A percentile compares a stretch with the other conserved stretches of the same genome.
Conservation (phyloP, 2,888 invertebrate species). For the Cyclophora punctaria region DNA sequence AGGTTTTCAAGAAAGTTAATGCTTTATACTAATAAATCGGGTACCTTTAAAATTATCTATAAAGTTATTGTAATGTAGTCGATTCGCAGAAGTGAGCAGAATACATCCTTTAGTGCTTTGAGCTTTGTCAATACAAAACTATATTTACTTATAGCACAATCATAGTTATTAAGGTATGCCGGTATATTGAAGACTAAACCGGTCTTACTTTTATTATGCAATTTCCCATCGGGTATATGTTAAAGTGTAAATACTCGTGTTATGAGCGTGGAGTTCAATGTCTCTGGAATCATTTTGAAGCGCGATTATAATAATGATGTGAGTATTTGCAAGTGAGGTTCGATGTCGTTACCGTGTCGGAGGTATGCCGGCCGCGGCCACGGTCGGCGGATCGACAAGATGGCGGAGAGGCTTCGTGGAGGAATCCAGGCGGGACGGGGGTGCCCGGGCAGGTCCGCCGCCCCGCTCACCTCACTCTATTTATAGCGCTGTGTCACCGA, state of each 20-base stretch:
- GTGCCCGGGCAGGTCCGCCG: conserved; percentile 36
- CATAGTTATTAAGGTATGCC: conserved; percentile 7
- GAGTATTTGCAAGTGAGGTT: conserved; percentile 30
- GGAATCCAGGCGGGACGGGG: conserved; percentile 39
- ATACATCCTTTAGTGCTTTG: too few species aligned
- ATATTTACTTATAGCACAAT: too few species aligned
- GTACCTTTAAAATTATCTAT: too few species aligned
- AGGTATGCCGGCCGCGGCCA: conserved; percentile 38
- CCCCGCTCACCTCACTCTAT: conserved; percentile 51
- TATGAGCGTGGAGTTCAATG: conserved; percentile 24
- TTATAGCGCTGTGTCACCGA: conserved; percentile 72
- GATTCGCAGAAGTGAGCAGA: too few species aligned
- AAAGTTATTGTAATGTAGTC: too few species aligned
- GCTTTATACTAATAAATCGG: too few species aligned
- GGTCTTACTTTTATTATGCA: conserved; percentile 36
- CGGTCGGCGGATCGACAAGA: conserved; percentile 57
- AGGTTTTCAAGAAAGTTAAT: too few species aligned
- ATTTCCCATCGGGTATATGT: conserved; percentile 25
- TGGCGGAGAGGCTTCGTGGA: conserved; percentile 50
- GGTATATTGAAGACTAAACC: conserved; percentile 35
- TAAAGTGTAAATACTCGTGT: conserved; percentile 15
- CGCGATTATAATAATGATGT: not conserved
- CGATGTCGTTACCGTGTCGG: conserved; percentile 47
- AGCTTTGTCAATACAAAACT: too few species aligned
- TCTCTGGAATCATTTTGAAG: conserved; percentile 7